Evolutionary conservation across 2,113 vertebrate genomes (phyloP).

Genomic region (Peromyscus maniculatus): DNA sequence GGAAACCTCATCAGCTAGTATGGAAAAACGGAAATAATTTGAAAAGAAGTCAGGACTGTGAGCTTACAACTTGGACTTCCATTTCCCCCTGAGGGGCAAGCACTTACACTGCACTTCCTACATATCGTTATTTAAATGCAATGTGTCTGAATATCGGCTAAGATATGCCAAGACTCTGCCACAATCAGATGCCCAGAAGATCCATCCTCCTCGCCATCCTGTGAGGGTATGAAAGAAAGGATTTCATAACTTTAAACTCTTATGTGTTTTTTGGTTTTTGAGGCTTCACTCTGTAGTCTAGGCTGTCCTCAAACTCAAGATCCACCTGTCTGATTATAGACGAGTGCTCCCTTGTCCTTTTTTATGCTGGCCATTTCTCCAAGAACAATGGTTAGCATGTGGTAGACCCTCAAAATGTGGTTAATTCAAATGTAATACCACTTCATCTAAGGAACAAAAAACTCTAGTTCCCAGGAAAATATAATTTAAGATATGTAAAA

Average conservation of each 20-base stretch:
- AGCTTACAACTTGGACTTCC: neutral
- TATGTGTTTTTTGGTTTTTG: neutral
- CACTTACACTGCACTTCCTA: neutral
- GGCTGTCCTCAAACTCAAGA: neutral
- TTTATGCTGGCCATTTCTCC: neutral
- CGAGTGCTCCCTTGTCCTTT: neutral
- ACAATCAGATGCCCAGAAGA: neutral
- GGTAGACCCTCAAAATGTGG: neutral
- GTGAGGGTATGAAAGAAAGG: neutral
- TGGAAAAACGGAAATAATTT: neutral
- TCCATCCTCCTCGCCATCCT: neutral
- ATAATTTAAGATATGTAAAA: constrained; percentile 10
- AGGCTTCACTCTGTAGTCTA: neutral
- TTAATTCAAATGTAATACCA: constrained; percentile 23
- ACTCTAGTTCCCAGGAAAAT: neutral
- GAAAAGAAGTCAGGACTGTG: neutral
- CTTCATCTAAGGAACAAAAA: constrained; percentile 31
- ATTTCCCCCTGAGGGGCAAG: neutral
- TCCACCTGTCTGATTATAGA: neutral
- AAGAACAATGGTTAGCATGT: neutral
- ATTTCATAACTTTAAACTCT: neutral
- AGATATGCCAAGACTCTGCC: neutral
- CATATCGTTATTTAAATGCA: neutral
- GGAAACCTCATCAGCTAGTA: neutral
- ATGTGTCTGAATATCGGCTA: neutral